Percentiles rank a stretch among this genome's conserved stretches.
These are phyloP conservation scores for Scelioninae gen. 1 DNA, from an alignment of 2,888 invertebrate species.

Conservation along the genomic window DNA sequence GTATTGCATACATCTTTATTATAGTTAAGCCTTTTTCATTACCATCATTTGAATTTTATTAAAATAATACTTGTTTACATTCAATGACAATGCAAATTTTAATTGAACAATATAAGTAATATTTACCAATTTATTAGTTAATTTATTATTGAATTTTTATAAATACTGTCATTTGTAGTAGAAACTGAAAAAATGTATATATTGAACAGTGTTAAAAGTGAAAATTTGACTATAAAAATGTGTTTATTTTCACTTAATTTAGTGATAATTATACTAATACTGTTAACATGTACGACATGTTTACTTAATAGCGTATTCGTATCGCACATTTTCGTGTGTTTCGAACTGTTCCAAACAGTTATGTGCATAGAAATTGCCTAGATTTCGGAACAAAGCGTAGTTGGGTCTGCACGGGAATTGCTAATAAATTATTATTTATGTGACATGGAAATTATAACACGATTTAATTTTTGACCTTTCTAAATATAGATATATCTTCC, in stretches of 20 bases:
- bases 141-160: too few species aligned
- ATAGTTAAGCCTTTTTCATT: too few species aligned
- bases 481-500: not conserved
- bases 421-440: constrained; percentile 31
- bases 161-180: too few species aligned
- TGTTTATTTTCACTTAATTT: constrained; percentile 8
- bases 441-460: constrained; percentile 20
- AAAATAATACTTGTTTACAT: too few species aligned
- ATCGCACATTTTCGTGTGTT: constrained; percentile 56
- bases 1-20: too few species aligned
- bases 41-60: too few species aligned
- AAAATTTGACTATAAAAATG: not conserved
- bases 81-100: too few species aligned
- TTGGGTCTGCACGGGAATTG: not conserved
- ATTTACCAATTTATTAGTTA: too few species aligned
- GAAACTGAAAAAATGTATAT: too few species aligned
- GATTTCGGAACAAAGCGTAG: constrained; percentile 38
- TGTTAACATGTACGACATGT: constrained; percentile 50
- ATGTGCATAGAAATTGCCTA: constrained; percentile 55
- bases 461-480: constrained; percentile 4
- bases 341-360: constrained; percentile 53
- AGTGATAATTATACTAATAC: constrained; percentile 34
- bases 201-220: not conserved
- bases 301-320: constrained; percentile 58
- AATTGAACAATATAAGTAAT: too few species aligned